Percentiles rank a stretch among this genome's conserved stretches.
Evolutionary conservation across 2,888 invertebrate genomes (phyloP).

Genomic region (Volucella inanis): DNA sequence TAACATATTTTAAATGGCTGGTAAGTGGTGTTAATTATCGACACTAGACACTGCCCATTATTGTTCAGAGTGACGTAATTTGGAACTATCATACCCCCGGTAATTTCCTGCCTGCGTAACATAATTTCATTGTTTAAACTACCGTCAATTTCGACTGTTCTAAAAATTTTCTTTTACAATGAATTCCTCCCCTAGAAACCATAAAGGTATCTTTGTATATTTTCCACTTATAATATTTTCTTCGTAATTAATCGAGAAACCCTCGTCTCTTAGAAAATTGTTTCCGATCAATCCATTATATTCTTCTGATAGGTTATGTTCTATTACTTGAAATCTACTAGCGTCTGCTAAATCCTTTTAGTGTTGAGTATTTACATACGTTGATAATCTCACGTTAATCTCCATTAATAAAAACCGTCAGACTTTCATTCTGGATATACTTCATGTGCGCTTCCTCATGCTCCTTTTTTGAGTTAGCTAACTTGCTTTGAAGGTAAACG

Average conservation of each 20-base stretch:
- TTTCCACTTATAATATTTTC: slow-evolving; percentile 15
- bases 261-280: slow-evolving; percentile 7
- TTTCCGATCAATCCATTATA: slow-evolving; percentile 14
- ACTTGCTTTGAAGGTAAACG: no score
- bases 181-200: neutral
- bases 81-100: neutral
- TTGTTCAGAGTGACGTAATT: neutral
- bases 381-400: no score
- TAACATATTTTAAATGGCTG: no score
- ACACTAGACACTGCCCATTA: neutral
- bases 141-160: neutral
- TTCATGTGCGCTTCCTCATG: no score
- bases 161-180: neutral
- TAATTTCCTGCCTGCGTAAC: neutral
- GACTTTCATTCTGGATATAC: no score
- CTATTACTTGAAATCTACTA: slow-evolving; percentile 9
- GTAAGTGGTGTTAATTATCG: no score
- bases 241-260: slow-evolving; percentile 19
- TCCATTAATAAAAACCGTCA: no score
- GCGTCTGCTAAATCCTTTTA: no score
- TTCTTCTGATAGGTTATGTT: slow-evolving; percentile 15
- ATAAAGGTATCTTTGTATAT: slow-evolving; percentile 1
- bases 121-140: neutral
- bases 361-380: no score
- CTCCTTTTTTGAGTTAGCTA: no score